Base-by-base conservation (phyloP, 1,140 invertebrate genomes). In the Steinernema khuongi region DNA sequence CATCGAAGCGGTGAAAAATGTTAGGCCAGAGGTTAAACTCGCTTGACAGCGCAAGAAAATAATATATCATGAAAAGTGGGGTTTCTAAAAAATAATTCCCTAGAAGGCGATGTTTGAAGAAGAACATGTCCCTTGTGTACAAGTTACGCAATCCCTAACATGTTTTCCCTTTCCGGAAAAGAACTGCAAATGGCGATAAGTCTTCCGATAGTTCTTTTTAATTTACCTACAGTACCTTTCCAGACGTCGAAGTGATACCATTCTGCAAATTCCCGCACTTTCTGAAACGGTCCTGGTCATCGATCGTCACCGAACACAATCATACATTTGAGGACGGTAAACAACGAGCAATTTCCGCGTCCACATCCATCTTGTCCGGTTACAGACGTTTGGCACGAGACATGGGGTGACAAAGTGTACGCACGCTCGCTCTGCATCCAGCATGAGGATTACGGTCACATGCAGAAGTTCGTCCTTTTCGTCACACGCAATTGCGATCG, bases 251-350 rank as follows among this genome's bases (percentile, higher is more conserved):
- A 60, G 50, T 60, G 22, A 22, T 60, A 14, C 50, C 50, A 4
- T 60, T 60, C 50, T 60, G 50, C 50, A 60, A 60, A 60, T 60
- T 60, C 22, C 50, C 50, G 7, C 50, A 22, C 4, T 60, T 60
- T 22, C 50, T 60, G 7, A 7, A 22, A 60, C 50, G 26, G 50
- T 60, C 50, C 4, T 60, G 50, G 50, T 22, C 14, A 60, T 60
- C 50, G 19, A 60, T 60, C 19, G 50, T 60, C 50, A 60, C 50
- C 50, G 50, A 60, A 60, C 50, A 22, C 50, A 60, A 60, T 22
- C 50, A 60, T 22, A 17, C 50, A 14, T 60, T 60, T 26, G 50
- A 60, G 26, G 50, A 60, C 50, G 22, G 50, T 60, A 60, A 60
- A 22, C 22, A 4, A 11, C 7, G 4, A 17, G 11, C 50, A 7